phyloP scores from a whole-genome alignment of 2,113 vertebrate genomes.

The Carassius auratus region DNA sequence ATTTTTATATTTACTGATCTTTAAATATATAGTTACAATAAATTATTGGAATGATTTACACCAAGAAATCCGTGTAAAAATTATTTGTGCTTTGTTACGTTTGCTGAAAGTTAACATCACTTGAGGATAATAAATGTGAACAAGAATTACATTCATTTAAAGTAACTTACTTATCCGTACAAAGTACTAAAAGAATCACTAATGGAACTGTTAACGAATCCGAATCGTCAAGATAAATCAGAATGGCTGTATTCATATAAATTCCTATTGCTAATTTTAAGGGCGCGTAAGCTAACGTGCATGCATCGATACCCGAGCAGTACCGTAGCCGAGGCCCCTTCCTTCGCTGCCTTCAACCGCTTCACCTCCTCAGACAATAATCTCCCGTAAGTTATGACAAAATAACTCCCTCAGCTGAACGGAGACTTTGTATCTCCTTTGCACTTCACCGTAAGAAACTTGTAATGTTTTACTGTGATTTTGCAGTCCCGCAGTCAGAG shows the following conservation, averaged over 20 bases:
- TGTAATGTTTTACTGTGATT: neutral
- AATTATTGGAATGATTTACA: neutral
- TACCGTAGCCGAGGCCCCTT: slow-evolving; percentile 1
- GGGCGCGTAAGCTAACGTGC: neutral
- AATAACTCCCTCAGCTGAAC: neutral
- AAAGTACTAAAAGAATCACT: neutral
- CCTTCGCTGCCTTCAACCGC: neutral
- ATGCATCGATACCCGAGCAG: neutral
- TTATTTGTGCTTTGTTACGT: neutral
- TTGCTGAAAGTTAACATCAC: neutral
- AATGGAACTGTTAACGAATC: neutral
- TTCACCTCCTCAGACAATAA: slow-evolving; percentile 36
- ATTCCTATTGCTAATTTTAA: neutral
- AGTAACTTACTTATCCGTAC: neutral
- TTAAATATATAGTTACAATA: neutral
- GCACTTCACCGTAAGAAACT: neutral
- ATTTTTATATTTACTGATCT: neutral
- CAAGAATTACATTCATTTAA: neutral
- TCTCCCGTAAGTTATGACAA: slow-evolving; percentile 10
- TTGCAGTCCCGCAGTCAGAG: slow-evolving; percentile 2
- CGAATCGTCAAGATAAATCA: neutral
- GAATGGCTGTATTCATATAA: too few relatives aligned
- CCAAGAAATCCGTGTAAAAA: neutral
- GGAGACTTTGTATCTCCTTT: neutral
- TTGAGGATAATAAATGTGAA: neutral